Evolutionary conservation across 2,797 vertebrate species (phyloP).

Genomic region (Poeciliopsis paucimaculata): DNA sequence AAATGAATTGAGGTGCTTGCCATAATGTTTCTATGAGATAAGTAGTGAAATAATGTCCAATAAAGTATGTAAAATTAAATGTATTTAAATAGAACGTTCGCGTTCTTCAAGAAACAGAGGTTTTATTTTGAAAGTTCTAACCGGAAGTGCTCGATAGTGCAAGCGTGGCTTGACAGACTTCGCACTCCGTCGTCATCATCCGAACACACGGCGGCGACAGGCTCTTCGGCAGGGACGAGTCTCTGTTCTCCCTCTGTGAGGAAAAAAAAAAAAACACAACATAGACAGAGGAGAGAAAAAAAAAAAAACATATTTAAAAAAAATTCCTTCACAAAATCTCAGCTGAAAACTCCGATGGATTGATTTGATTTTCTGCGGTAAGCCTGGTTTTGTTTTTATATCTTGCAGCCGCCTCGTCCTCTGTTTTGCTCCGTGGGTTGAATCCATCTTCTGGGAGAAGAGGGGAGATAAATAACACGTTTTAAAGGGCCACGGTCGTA

Average conservation of each 20-base stretch:
- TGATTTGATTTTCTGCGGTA: slow-evolving; percentile 77
- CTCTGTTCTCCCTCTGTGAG: slow-evolving; percentile 62
- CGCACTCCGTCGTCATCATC: slow-evolving; percentile 74
- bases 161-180: slow-evolving; percentile 17
- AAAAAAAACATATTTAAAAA: slow-evolving; percentile 18
- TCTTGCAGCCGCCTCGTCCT: slow-evolving; percentile 69
- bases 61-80: not conserved
- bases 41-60: not conserved
- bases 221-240: slow-evolving; percentile 73
- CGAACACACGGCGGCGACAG: slow-evolving; percentile 79
- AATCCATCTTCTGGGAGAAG: slow-evolving; percentile 50
- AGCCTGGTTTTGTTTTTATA: slow-evolving; percentile 44
- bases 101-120: accelerated
- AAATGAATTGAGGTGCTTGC: not conserved
- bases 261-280: slow-evolving; percentile 22
- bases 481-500: slow-evolving; percentile 10
- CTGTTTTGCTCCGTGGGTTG: slow-evolving; percentile 57
- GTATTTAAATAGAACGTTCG: no score
- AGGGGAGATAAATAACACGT: slow-evolving; percentile 52
- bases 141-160: slow-evolving; percentile 19
- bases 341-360: slow-evolving; percentile 75
- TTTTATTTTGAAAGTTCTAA: slow-evolving; percentile 42
- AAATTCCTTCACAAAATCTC: slow-evolving; percentile 25
- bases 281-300: slow-evolving; percentile 11
- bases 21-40: not conserved